Evolutionary conservation across 2,797 vertebrate genomes (phyloP).

Genomic region (Alectoris magna): DNA sequence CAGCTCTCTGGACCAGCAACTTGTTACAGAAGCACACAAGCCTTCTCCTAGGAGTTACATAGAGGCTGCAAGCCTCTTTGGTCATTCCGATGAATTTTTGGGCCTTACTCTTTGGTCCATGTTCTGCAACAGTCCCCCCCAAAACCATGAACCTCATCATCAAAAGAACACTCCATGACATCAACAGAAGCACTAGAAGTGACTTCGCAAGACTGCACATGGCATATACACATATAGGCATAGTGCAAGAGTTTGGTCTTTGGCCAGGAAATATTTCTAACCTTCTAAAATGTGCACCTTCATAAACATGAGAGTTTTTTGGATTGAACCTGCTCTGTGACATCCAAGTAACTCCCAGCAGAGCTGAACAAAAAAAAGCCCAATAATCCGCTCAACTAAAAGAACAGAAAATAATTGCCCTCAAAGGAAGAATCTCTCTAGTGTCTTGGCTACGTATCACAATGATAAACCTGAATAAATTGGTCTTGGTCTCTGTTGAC

Average conservation of each 20-base stretch:
- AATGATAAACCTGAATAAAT: conserved; percentile 41
- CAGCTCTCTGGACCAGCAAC: background rate
- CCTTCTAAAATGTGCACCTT: background rate
- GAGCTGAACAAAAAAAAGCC: background rate
- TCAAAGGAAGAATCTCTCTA: conserved; percentile 30
- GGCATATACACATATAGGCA: background rate
- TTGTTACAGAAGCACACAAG: background rate
- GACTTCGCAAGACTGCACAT: background rate
- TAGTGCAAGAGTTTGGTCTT: background rate
- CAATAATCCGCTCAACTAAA: conserved; percentile 2
- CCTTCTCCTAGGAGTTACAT: background rate
- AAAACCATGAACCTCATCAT: background rate
- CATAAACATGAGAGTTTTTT: background rate
- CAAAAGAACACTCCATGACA: background rate
- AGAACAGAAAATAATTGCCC: background rate
- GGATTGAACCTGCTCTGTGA: background rate
- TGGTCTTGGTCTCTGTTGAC: background rate
- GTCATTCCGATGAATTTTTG: background rate
- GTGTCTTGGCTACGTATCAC: background rate
- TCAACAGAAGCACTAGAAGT: background rate
- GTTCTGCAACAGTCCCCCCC: background rate
- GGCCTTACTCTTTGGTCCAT: background rate
- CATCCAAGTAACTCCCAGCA: background rate
- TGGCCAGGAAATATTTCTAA: background rate
- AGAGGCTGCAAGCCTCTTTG: background rate